Percentiles rank a stretch among this genome's conserved stretches.
Conservation (phyloP, 2,113 vertebrate genomes). For the Oxyura jamaicensis region DNA sequence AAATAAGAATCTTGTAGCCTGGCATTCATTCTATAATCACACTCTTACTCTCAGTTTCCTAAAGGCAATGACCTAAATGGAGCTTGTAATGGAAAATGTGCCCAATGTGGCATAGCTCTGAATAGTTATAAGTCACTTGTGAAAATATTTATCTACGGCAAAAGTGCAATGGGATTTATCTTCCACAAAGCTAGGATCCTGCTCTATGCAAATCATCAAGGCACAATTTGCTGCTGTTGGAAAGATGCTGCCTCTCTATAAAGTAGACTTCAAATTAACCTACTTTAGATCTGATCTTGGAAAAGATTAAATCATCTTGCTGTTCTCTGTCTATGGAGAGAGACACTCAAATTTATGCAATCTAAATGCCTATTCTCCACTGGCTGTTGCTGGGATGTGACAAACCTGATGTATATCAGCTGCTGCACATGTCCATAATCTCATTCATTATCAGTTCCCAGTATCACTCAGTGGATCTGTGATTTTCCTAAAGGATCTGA, state of each 20-base stretch:
- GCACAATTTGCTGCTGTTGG: neutral
- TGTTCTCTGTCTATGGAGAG: neutral
- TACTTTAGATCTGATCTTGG: neutral
- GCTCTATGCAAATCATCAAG: neutral
- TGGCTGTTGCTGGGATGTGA: neutral
- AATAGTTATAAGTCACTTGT: neutral
- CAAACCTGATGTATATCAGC: neutral
- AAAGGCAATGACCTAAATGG: neutral
- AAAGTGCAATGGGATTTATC: neutral
- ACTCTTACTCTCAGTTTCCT: neutral
- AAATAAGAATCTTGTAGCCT: neutral
- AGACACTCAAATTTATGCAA: neutral
- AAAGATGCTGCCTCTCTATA: neutral
- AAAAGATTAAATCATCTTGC: neutral
- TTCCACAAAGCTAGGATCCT: neutral
- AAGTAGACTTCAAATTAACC: neutral
- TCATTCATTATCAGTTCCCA: neutral
- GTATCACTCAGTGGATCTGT: fast-evolving
- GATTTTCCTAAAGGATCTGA: neutral
- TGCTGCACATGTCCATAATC: neutral
- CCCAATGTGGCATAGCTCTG: neutral
- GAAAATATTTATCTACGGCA: fast-evolving
- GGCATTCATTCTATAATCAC: neutral
- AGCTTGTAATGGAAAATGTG: neutral
- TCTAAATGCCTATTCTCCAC: neutral